These are phyloP conservation scores for Sycophila sp. DNA, from an alignment of 1,140 invertebrate species.

Conservation along the genomic window DNA sequence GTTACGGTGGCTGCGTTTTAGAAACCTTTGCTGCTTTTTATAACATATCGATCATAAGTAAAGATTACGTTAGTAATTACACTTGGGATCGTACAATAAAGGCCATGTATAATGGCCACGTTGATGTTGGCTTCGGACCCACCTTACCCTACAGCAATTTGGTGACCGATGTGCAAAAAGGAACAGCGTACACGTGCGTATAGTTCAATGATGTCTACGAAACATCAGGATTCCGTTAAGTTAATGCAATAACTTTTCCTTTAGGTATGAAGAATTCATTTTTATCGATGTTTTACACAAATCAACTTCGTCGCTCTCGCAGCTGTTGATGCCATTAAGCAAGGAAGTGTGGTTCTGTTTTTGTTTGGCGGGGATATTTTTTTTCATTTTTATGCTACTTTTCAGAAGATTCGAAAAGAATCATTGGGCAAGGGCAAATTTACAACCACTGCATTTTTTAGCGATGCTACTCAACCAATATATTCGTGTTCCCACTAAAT, in stretches of 20 bases:
- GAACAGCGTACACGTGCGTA: not conserved
- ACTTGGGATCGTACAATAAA: not conserved
- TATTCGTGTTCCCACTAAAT: not conserved
- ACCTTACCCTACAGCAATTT: not conserved
- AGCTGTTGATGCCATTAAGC: not conserved
- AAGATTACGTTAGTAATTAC: not conserved
- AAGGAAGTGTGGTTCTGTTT: slow-evolving; percentile 2
- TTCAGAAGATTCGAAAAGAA: not conserved
- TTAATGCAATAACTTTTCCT: not conserved
- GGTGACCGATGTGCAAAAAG: not conserved
- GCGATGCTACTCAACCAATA: not conserved
- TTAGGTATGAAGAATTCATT: slow-evolving; percentile 1
- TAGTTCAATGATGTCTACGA: not conserved
- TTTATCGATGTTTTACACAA: not conserved
- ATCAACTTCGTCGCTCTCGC: not conserved
- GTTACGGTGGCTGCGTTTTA: not conserved
- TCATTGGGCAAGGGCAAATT: not conserved
- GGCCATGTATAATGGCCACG: not conserved
- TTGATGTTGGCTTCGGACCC: not conserved
- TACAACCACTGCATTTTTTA: not conserved
- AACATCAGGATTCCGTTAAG: not conserved
- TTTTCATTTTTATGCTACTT: not conserved
- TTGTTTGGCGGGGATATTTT: not conserved
- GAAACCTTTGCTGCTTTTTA: not conserved
- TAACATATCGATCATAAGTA: not conserved